phyloP scores from a whole-genome alignment of 2,113 vertebrate species.

The Ibidorhyncha struthersii region DNA sequence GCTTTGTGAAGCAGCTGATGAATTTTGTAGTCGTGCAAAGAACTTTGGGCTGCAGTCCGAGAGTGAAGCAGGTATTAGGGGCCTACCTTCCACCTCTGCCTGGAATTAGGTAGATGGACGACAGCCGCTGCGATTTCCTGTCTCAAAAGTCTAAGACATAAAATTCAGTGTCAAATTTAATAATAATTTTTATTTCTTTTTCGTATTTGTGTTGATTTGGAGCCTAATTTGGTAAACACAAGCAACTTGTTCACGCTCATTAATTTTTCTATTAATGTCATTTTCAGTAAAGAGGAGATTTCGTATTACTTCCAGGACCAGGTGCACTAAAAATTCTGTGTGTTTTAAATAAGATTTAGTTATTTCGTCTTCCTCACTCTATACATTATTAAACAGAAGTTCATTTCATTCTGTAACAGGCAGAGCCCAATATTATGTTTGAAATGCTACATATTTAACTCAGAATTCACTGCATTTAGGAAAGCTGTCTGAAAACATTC shows the following conservation, averaged over 20 bases:
- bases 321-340: not conserved
- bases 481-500: slow-evolving; percentile 11
- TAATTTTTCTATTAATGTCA: not conserved
- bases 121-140: not conserved
- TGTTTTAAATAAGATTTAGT: not conserved
- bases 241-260: not conserved
- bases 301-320: not conserved
- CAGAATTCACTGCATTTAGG: not conserved
- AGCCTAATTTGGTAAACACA: not conserved
- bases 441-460: not conserved
- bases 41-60: not conserved
- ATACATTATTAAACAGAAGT: not conserved
- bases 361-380: not conserved
- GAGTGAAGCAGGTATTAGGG: not conserved
- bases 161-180: not conserved
- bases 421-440: not conserved
- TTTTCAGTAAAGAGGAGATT: not conserved
- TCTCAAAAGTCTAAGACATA: not conserved
- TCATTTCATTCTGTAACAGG: not conserved
- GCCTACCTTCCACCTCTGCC: not conserved
- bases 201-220: not conserved
- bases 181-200: not conserved
- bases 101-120: not conserved
- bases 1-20: not conserved
- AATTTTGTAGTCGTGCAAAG: not conserved